phyloP scores from a whole-genome alignment of 2,888 invertebrate species.

The Cyclophora punctaria region DNA sequence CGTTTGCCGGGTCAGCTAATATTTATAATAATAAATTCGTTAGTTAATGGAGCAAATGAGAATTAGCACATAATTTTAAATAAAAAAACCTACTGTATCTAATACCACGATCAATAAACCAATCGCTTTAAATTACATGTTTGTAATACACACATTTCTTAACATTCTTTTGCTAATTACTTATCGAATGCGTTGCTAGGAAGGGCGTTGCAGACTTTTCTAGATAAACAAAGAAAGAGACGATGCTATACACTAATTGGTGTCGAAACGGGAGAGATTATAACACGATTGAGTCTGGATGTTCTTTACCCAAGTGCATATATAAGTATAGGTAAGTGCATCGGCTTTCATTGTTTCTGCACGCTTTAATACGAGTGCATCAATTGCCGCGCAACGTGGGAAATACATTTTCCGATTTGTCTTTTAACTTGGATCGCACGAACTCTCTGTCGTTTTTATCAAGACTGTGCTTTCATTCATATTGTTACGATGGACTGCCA shows the following conservation, averaged over 20 bases:
- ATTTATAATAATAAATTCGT: too few species aligned
- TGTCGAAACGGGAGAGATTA: slow-evolving; percentile 14
- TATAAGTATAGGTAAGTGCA: slow-evolving; percentile 58
- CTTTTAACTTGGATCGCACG: slow-evolving; percentile 37
- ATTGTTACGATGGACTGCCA: slow-evolving; percentile 65
- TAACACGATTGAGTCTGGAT: slow-evolving; percentile 23
- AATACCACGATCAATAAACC: too few species aligned
- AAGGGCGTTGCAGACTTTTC: slow-evolving; percentile 7
- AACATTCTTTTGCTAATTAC: too few species aligned
- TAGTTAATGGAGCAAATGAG: too few species aligned
- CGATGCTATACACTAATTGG: slow-evolving; percentile 5
- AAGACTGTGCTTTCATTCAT: slow-evolving; percentile 49
- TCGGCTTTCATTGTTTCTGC: slow-evolving; percentile 54
- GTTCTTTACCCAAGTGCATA: slow-evolving; percentile 43
- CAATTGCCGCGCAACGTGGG: slow-evolving; percentile 32
- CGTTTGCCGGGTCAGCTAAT: too few species aligned
- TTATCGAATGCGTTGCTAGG: not conserved
- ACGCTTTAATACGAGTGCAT: slow-evolving; percentile 39
- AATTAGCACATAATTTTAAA: too few species aligned
- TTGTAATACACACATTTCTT: too few species aligned
- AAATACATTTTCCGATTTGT: slow-evolving; percentile 41
- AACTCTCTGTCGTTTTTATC: slow-evolving; percentile 41
- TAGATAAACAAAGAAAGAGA: slow-evolving; percentile 15
- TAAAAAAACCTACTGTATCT: too few species aligned
- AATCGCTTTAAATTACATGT: too few species aligned